Percentiles rank a stretch among this genome's conserved stretches.
Conservation (phyloP, 2,113 vertebrate species). For the Scopus umbretta region DNA sequence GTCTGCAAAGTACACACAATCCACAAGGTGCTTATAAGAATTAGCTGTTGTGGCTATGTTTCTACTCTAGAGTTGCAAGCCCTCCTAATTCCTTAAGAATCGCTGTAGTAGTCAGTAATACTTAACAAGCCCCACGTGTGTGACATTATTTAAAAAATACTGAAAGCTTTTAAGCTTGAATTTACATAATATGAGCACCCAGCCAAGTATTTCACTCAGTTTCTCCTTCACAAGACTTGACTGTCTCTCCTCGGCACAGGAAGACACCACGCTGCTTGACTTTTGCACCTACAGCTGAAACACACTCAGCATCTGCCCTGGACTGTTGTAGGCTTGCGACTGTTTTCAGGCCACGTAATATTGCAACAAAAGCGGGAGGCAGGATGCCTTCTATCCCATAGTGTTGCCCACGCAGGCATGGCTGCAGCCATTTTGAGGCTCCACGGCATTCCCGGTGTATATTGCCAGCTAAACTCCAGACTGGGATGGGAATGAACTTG, state of each 20-base stretch:
- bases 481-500: not conserved
- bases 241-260: not conserved
- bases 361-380: not conserved
- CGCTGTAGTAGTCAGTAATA: not conserved
- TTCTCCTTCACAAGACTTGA: not conserved
- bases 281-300: not conserved
- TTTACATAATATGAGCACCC: not conserved
- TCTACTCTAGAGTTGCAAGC: not conserved
- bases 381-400: not conserved
- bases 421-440: not conserved
- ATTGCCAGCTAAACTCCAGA: not conserved
- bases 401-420: not conserved
- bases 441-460: not conserved
- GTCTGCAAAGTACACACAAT: not conserved
- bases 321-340: too few relatives aligned
- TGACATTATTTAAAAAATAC: not conserved
- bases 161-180: not conserved
- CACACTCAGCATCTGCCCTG: not conserved
- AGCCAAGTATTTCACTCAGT: not conserved
- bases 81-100: slow-evolving; percentile 7
- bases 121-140: not conserved
- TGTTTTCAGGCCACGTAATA: not conserved
- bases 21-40: not conserved
- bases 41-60: not conserved
- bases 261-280: not conserved